Evolutionary conservation across 2,797 vertebrate species (phyloP).

Genomic region (Gallirallus australis): DNA sequence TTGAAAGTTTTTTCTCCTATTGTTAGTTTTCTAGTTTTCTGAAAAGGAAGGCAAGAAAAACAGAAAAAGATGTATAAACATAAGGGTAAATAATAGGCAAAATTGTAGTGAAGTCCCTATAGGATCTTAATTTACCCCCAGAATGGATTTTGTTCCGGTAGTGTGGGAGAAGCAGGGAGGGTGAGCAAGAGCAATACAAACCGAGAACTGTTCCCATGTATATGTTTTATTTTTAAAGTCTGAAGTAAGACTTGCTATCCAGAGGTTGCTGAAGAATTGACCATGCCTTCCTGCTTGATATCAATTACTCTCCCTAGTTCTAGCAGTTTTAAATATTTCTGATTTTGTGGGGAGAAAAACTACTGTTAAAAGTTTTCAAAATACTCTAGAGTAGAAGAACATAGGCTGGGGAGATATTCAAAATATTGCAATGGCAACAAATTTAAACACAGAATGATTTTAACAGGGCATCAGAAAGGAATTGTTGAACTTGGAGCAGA

Average conservation of each 20-base stretch:
- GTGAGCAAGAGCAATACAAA: background rate
- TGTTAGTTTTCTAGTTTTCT: background rate
- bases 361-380: background rate
- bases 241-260: background rate
- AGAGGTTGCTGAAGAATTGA: background rate
- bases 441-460: background rate
- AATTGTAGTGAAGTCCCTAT: background rate
- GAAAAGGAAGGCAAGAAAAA: background rate
- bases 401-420: background rate
- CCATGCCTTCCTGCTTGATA: fast-evolving
- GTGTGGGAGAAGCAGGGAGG: background rate
- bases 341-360: background rate
- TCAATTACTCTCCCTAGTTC: background rate
- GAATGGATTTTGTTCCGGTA: background rate
- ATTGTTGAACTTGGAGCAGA: background rate
- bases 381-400: background rate
- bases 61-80: background rate
- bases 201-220: background rate
- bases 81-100: background rate
- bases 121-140: background rate
- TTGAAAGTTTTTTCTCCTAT: background rate
- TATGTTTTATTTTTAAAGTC: background rate
- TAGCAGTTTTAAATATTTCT: background rate
- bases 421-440: background rate
- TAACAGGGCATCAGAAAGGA: background rate